Evolutionary conservation across 1,140 invertebrate species (phyloP).

Genomic region (Penaeus japonicus): DNA sequence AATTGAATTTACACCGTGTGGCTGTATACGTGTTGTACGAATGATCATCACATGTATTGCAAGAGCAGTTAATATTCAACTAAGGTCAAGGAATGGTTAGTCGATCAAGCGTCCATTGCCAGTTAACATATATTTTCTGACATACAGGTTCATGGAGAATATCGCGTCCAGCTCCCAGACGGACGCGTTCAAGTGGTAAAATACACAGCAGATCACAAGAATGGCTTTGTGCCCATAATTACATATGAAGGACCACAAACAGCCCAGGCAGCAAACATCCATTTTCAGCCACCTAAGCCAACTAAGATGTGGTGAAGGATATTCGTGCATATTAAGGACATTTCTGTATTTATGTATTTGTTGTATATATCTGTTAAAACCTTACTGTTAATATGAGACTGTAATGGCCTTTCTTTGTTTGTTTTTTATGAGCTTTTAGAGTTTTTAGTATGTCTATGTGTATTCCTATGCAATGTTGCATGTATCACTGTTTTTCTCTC

Average conservation of each 20-base stretch:
- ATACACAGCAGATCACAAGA: background rate
- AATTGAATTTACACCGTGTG: no score
- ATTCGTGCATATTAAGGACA: background rate
- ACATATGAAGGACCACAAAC: background rate
- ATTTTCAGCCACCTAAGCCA: background rate
- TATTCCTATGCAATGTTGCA: no score
- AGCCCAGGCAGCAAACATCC: background rate
- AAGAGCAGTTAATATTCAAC: background rate
- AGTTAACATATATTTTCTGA: background rate
- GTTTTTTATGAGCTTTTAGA: no score
- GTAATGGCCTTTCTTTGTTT: no score
- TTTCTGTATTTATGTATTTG: background rate
- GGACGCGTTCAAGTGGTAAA: background rate
- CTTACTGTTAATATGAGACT: no score
- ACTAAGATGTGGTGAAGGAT: background rate
- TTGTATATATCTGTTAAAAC: background rate
- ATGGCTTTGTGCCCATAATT: background rate
- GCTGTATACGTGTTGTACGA: no score
- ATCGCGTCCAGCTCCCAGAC: background rate
- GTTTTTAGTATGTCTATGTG: no score
- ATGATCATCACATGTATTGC: no score
- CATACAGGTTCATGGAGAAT: background rate
- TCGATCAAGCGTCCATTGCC: background rate
- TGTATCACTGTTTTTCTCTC: no score
- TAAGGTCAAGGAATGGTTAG: background rate